Evolutionary conservation across 2,113 vertebrate genomes (phyloP).

Genomic region (Tetrao urogallus): DNA sequence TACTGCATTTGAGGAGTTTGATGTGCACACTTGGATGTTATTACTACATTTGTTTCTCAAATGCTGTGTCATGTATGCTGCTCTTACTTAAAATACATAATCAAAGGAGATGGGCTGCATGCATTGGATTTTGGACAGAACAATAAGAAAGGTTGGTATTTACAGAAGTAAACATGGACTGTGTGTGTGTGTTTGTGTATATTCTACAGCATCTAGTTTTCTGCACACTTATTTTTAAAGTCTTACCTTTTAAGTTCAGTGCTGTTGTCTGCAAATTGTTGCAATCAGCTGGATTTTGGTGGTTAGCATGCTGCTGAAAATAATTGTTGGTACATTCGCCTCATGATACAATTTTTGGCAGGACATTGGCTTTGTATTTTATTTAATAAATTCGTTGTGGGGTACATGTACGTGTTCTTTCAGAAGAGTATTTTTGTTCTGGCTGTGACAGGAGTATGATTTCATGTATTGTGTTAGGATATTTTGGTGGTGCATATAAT

Average conservation of each 20-base stretch:
- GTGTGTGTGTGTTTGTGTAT: not conserved
- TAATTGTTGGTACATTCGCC: not conserved
- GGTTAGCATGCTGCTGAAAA: not conserved
- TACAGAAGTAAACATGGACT: not conserved
- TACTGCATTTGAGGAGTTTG: slow-evolving; percentile 30
- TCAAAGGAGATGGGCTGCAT: not conserved
- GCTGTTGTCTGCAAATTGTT: not conserved
- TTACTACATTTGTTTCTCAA: not conserved
- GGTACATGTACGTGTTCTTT: not conserved
- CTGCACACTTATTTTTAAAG: not conserved
- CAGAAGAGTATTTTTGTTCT: not conserved
- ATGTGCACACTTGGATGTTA: not conserved
- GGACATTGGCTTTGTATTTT: not conserved
- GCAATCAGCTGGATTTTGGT: not conserved
- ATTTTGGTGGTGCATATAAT: not conserved
- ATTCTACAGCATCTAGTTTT: not conserved
- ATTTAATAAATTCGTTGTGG: slow-evolving; percentile 14
- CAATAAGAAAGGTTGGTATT: slow-evolving; percentile 46
- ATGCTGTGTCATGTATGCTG: not conserved
- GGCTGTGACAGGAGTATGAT: not conserved
- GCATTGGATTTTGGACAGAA: slow-evolving; percentile 13
- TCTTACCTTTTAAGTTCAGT: not conserved
- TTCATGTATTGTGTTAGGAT: not conserved
- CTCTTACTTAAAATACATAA: not conserved
- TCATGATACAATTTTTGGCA: slow-evolving; percentile 27